Evolutionary conservation across 2,797 vertebrate species (phyloP), one percentile per base, ranked within the genome.

Genomic region (Gobio occitaniae): DNA sequence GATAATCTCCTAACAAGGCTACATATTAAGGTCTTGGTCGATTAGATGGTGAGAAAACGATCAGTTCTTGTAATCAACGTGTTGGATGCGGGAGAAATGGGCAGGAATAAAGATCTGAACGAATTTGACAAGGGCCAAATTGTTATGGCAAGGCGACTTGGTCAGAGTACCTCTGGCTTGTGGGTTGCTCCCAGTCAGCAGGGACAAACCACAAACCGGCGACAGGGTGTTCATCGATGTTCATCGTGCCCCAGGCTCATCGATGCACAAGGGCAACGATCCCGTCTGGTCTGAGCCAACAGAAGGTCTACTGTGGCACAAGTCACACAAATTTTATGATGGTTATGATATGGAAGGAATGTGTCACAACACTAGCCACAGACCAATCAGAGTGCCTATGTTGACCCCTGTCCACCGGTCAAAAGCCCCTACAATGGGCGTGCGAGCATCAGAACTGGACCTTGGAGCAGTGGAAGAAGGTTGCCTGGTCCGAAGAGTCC

Each of bases 181-280:
- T 65, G 63, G 63, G 63, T 65, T 65, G 29, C 63, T 12, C 63
- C 29, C 63, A 7, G 63, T 32, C 63, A 32, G 29, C 25, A 16
- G 13, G 29, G 29, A 65, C 63, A 65, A 65, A 65, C 63, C 63
- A 65, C 63, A 65, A 65, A 65, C 63, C 29, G 13, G 29, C 25
- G 29, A 32, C 25, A 65, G 61, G 61, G 25, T 63, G 61, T 63
- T 63, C 61, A 63, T 63, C 25, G 61, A 63, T 63, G 61, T 63
- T 63, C 61, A 63, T 63, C 61, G 61, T 32, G 61, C 61, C 61
- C 61, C 29, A 63, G 25, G 61, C 25, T 63, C 61, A 65, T 65
- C 63, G 63, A 65, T 16, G 63, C 63, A 32, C 63, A 65, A 32
- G 63, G 29, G 63, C 63, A 65, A 32, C 11, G 15, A 65, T 65